These are phyloP conservation scores for Tortricodes alternella DNA, from an alignment of 2,888 invertebrate genomes.

Conservation along the genomic window DNA sequence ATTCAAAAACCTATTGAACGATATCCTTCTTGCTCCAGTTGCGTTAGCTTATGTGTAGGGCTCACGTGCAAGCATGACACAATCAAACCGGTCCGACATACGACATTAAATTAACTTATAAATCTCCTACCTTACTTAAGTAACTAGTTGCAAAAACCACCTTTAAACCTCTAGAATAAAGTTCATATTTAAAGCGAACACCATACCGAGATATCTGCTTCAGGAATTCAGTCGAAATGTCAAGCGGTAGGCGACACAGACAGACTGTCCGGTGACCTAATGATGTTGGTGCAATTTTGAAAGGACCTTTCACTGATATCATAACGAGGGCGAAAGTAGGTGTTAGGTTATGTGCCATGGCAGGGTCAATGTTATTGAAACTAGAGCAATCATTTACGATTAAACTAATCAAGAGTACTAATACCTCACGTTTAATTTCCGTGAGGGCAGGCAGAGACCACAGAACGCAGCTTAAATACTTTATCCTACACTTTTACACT, in stretches of 20 bases:
- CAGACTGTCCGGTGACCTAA: constrained; percentile 18
- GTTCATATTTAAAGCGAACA: not conserved
- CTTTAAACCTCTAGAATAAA: not conserved
- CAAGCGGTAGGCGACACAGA: constrained; percentile 1
- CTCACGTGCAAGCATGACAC: constrained; percentile 6
- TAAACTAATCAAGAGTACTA: no score
- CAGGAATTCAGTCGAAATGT: not conserved
- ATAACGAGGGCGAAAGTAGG: not conserved
- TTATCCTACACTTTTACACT: no score
- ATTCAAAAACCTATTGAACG: not conserved
- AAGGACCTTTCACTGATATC: constrained; percentile 24
- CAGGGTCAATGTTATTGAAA: not conserved
- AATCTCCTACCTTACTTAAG: not conserved
- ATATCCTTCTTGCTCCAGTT: not conserved
- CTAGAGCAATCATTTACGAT: no score
- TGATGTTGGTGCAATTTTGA: constrained; percentile 20
- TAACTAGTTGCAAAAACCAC: not conserved
- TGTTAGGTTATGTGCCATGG: not conserved
- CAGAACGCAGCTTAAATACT: no score
- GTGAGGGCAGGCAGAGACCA: no score
- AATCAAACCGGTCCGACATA: constrained; percentile 18
- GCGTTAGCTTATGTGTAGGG: constrained; percentile 1
- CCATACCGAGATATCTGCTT: no score
- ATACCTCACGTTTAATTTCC: no score
- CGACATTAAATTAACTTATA: not conserved